Conservation (phyloP, 2,888 invertebrate genomes). For the Ganaspis brasiliensis region DNA sequence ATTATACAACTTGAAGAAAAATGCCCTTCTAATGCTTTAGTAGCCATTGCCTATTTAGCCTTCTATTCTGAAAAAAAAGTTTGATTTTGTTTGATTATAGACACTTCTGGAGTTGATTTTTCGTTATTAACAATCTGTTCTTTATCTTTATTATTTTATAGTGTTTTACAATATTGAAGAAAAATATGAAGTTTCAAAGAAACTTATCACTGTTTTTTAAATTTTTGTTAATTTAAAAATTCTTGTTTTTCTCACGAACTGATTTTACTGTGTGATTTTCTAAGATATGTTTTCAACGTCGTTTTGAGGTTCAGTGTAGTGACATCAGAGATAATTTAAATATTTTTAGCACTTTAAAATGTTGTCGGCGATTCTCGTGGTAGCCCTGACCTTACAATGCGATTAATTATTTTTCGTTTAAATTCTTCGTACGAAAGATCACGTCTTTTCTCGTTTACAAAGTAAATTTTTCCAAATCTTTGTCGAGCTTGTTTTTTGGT, state of each 20-base stretch:
- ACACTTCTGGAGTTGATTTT: no score
- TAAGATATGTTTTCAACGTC: no score
- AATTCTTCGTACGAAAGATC: slow-evolving; percentile 1
- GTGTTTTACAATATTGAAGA: no score
- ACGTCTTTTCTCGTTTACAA: neutral
- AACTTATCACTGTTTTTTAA: no score
- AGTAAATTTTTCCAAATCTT: neutral
- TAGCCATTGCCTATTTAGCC: no score
- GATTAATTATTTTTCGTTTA: slow-evolving; percentile 20
- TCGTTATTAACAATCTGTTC: neutral
- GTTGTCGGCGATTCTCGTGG: slow-evolving; percentile 5
- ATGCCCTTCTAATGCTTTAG: neutral
- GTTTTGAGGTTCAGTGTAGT: neutral
- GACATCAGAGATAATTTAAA: slow-evolving; percentile 30
- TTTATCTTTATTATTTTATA: neutral
- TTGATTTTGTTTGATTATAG: neutral
- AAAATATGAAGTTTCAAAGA: no score
- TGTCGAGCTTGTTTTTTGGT: no score
- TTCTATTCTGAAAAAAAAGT: no score
- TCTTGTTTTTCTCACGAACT: no score
- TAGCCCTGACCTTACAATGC: slow-evolving; percentile 37
- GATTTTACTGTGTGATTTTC: no score
- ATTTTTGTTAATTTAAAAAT: no score
- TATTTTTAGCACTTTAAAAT: neutral
- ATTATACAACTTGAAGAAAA: neutral